Conservation (phyloP, 1,140 invertebrate species). For the Drosophila baimaii region DNA sequence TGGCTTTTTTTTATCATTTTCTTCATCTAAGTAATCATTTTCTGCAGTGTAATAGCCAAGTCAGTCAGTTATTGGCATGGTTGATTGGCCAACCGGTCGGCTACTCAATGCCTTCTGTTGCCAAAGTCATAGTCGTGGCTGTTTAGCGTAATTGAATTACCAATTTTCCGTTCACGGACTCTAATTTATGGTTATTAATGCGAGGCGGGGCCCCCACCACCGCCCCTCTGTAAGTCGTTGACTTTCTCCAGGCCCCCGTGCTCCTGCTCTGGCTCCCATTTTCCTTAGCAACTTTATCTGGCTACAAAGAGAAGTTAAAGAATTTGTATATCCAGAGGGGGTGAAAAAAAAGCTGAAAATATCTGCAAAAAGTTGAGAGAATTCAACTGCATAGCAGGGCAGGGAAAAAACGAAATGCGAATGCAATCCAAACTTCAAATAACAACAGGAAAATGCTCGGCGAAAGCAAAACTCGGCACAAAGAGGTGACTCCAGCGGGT, state of each 20-base stretch:
- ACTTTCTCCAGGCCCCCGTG: not conserved
- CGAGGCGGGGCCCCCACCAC: slow-evolving; percentile 7
- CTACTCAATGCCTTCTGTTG: slow-evolving; percentile 51
- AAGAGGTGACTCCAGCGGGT: slow-evolving; percentile 22
- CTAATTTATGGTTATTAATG: slow-evolving; percentile 77
- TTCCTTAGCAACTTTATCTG: slow-evolving; percentile 30
- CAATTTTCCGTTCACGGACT: slow-evolving; percentile 53
- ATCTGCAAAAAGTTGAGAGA: slow-evolving; percentile 45
- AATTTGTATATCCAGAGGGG: slow-evolving; percentile 21
- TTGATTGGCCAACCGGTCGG: slow-evolving; percentile 65
- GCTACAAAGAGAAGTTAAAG: slow-evolving; percentile 11
- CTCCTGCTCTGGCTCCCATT: not conserved
- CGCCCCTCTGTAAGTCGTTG: slow-evolving; percentile 9
- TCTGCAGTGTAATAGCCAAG: slow-evolving; percentile 12
- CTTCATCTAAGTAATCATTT: fast-evolving
- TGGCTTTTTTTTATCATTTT: too few species aligned
- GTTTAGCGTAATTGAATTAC: slow-evolving; percentile 76
- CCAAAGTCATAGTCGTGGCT: slow-evolving; percentile 46
- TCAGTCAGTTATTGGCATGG: slow-evolving; percentile 44
- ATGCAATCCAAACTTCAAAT: slow-evolving; percentile 61
- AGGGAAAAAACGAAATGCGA: slow-evolving; percentile 15
- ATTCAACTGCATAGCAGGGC: slow-evolving; percentile 33
- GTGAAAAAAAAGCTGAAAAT: slow-evolving; percentile 25
- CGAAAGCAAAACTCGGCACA: slow-evolving; percentile 35
- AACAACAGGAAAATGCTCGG: slow-evolving; percentile 27